These are phyloP conservation scores for Orbicella faveolata DNA, from an alignment of 64 coral and sea anemone genomes.

Conservation along the genomic window DNA sequence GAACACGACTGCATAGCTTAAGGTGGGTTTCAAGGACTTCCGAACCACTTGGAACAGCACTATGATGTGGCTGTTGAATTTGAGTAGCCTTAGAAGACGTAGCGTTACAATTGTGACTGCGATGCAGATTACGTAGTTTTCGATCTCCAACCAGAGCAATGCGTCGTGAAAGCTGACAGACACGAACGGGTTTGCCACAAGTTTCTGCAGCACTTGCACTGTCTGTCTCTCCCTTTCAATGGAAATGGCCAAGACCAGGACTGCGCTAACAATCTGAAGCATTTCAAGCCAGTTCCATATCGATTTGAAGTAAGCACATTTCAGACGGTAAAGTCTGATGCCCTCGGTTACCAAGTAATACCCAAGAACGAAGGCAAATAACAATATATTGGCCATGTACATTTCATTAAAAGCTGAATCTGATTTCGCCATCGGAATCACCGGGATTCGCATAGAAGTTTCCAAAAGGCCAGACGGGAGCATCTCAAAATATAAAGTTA, in stretches of 20 bases:
- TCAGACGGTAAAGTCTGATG: not conserved
- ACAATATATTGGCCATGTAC: conserved; percentile 17
- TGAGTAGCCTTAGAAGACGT: conserved; percentile 18
- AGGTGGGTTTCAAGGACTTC: not conserved
- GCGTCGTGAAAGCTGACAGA: not conserved
- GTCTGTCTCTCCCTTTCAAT: not conserved
- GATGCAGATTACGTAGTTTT: not conserved
- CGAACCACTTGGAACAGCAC: not conserved
- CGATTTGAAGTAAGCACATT: not conserved
- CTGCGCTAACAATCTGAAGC: not conserved
- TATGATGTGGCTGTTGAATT: conserved; percentile 32
- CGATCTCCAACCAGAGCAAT: not conserved
- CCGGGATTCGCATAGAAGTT: conserved; percentile 35
- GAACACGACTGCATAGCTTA: conserved; percentile 29
- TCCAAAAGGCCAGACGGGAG: conserved; percentile 46
- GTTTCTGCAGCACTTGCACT: not conserved
- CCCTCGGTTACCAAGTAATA: conserved; percentile 26
- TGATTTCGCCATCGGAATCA: conserved; percentile 23
- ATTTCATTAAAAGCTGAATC: conserved; percentile 33
- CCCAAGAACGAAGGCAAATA: conserved; percentile 47
- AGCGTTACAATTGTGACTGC: not conserved
- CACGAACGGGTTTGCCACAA: not conserved
- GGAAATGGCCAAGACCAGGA: not conserved
- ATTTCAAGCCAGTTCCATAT: conserved; percentile 30
- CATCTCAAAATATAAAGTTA: conserved; percentile 42